phyloP scores from a whole-genome alignment of 2,888 invertebrate genomes.

The Itoplectis maculator region DNA sequence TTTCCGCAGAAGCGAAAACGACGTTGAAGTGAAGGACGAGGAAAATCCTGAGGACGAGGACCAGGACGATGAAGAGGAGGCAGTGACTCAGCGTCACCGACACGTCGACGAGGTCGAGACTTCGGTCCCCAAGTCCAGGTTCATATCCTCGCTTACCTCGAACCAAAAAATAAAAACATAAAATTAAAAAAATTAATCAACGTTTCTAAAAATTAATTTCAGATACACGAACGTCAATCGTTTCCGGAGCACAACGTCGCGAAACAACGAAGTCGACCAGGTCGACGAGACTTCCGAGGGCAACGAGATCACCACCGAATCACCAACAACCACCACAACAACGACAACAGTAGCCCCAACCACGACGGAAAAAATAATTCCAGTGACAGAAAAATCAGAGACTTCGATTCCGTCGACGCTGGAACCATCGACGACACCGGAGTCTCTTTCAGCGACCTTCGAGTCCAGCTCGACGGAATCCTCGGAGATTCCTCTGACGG shows the following conservation, averaged over 20 bases:
- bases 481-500: conserved; percentile 53
- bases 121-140: conserved; percentile 78
- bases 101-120: conserved; percentile 65
- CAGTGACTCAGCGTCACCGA: conserved; percentile 29
- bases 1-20: conserved; percentile 74
- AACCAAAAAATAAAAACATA: no score
- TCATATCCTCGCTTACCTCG: conserved; percentile 43
- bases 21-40: conserved; percentile 72
- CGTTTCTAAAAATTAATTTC: no score
- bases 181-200: not conserved
- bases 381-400: conserved; percentile 58
- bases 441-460: conserved; percentile 40
- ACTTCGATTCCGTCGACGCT: conserved; percentile 50
- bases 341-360: no score
- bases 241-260: conserved; percentile 80
- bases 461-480: conserved; percentile 50
- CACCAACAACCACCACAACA: conserved; percentile 50
- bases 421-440: conserved; percentile 53
- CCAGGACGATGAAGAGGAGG: conserved; percentile 41
- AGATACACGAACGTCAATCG: conserved; percentile 84
- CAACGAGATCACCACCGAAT: conserved; percentile 33
- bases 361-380: conserved; percentile 44
- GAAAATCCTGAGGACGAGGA: conserved; percentile 56
- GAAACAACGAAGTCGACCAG: conserved; percentile 43
- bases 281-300: conserved; percentile 9